Base-by-base conservation (phyloP, 2,113 vertebrate genomes). In the Synchiropus splendidus region DNA sequence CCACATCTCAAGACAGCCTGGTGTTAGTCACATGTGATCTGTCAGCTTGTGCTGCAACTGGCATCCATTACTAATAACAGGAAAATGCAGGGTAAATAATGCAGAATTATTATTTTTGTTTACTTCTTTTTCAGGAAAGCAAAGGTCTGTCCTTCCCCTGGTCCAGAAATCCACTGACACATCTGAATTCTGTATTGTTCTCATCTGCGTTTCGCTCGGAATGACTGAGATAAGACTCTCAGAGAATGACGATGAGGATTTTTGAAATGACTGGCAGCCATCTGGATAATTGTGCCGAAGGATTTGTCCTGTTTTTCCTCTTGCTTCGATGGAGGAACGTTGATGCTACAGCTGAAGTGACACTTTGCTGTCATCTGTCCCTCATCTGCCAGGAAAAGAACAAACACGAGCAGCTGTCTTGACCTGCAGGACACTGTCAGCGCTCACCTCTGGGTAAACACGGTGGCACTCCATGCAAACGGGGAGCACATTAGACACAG, bases 201-300 rank as follows among this genome's bases (percentile, higher is more conserved):
- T 45, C 14, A 38, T 64, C 47, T 38, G 66, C 43, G 56, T 71
- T 74, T 56, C 46, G 64, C 42, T 59, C 51, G 39, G 51, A 49
- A 46, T 58, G 61, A 69, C 61, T 73, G 53, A 62, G 54, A 67
- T 44, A 64, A 64, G 57, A 70, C 74, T 70, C 67, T 68, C 66
- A 56, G 36, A 30, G 71, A 75, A 73, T 67, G 54, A 70, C 60
- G 70, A 78, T 74, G 59, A 74, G 48, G 36, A 45, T 64, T n/a
- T 74, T 67, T 57, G 46, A 61, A 75, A 68, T 43, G 62, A 48
- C 54, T 65, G 62, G 40, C 51, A 58, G 51, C 53, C 53, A 48
- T 62, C 54, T 62, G 48, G 64, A 69, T 69, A 61, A 64, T 57
- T 38, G 48, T 45, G 51, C 50, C 45, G 50, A 58, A 39, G 31